Evolutionary conservation across 1,140 invertebrate genomes (phyloP).

Genomic region (silkworm (Bombyx mori)): ASM3026992v2 NC_085110.1:13403501-13404000

Average conservation of each 20-base stretch:
- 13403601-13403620: constrained; percentile 76
- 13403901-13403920: constrained; percentile 21
- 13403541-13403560: constrained; percentile 74
- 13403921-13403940: too few species aligned
- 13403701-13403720: background rate
- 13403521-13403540: constrained; percentile 39
- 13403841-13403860: constrained; percentile 47
- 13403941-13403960: constrained; percentile 7
- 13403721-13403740: constrained; percentile 5
- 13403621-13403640: constrained; percentile 72
- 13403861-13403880: constrained; percentile 24
- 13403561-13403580: constrained; percentile 78
- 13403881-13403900: background rate
- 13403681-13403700: too few species aligned
- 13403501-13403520: constrained; percentile 72
- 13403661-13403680: constrained; percentile 6
- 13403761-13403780: constrained; percentile 36
- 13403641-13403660: constrained; percentile 44
- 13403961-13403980: background rate
- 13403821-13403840: constrained; percentile 42
- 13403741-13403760: constrained; percentile 26
- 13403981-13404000: too few species aligned
- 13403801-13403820: constrained; percentile 58
- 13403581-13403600: constrained; percentile 73
- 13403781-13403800: constrained; percentile 38